Conservation (phyloP, 2,888 invertebrate species). For the Yponomeuta cagnagella region DNA sequence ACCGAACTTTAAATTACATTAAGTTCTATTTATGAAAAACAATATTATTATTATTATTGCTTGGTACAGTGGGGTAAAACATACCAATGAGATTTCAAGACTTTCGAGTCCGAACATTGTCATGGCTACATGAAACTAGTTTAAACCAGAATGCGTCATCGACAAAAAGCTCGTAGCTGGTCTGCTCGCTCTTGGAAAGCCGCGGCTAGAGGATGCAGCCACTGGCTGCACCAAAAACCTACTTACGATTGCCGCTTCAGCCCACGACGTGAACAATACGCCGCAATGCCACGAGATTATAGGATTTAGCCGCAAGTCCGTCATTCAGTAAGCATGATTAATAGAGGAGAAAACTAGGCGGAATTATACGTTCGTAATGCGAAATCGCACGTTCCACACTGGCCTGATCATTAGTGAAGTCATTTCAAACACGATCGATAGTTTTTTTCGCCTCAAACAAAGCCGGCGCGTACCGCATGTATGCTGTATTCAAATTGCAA, state of each 20-base stretch:
- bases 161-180: neutral
- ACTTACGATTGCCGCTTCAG: slow-evolving; percentile 52
- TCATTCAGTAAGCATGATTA: slow-evolving; percentile 67
- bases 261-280: slow-evolving; percentile 49
- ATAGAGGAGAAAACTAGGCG: slow-evolving; percentile 61
- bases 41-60: no score
- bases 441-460: slow-evolving; percentile 39
- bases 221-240: slow-evolving; percentile 60
- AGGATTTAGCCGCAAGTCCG: slow-evolving; percentile 57
- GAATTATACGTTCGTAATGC: slow-evolving; percentile 53
- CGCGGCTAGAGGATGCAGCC: slow-evolving; percentile 28
- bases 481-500: slow-evolving; percentile 49
- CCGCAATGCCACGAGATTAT: slow-evolving; percentile 52
- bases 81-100: no score
- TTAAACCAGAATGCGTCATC: neutral
- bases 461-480: slow-evolving; percentile 39
- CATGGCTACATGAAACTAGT: neutral
- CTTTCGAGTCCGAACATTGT: no score
- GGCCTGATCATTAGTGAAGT: slow-evolving; percentile 47
- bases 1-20: no score
- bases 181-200: slow-evolving; percentile 35
- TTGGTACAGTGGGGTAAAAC: no score
- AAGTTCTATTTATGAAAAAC: no score
- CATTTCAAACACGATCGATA: slow-evolving; percentile 47
- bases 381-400: slow-evolving; percentile 55